Evolutionary conservation across 1,140 invertebrate genomes (phyloP).

Genomic region (Anastatus disparis): DNA sequence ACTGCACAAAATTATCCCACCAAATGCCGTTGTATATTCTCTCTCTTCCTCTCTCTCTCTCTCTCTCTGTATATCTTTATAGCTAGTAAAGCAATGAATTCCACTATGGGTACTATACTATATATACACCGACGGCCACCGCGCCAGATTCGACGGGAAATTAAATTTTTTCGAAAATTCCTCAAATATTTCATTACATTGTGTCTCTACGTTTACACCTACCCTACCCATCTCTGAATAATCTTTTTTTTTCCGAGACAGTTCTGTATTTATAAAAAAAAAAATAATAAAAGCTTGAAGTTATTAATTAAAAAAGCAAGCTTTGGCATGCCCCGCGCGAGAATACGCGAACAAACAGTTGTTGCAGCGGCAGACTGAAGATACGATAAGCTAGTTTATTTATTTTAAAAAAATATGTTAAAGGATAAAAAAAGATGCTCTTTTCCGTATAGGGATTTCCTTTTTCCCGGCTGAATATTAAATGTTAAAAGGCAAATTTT

Average conservation of each 20-base stretch:
- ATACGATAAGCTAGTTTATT: no score
- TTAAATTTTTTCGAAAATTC: constrained; percentile 34
- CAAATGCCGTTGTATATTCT: constrained; percentile 8
- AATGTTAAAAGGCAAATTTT: no score
- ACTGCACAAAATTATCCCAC: constrained; percentile 20
- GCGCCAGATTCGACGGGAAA: constrained; percentile 28
- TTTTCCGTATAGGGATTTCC: no score
- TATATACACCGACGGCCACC: no score
- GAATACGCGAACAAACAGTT: no score
- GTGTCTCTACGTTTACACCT: constrained; percentile 13
- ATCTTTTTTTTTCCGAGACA: not conserved
- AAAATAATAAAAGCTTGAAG: not conserved
- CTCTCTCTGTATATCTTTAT: constrained; percentile 2
- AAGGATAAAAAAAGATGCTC: no score
- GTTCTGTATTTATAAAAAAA: constrained; percentile 12
- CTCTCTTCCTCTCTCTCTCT: no score
- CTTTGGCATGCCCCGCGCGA: no score
- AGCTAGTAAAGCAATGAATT: constrained; percentile 15
- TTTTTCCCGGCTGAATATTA: no score
- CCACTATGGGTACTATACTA: not conserved
- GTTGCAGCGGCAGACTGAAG: no score
- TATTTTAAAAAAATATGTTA: no score
- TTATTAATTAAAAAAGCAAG: constrained; percentile 30
- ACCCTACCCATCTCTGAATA: no score
- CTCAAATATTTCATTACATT: constrained; percentile 28